Percentiles rank a stretch among this genome's conserved stretches.
phyloP scores from a whole-genome alignment of 30 jellyfish, hydroid and myxozoan species.

The Cassiopea xamachana region DNA sequence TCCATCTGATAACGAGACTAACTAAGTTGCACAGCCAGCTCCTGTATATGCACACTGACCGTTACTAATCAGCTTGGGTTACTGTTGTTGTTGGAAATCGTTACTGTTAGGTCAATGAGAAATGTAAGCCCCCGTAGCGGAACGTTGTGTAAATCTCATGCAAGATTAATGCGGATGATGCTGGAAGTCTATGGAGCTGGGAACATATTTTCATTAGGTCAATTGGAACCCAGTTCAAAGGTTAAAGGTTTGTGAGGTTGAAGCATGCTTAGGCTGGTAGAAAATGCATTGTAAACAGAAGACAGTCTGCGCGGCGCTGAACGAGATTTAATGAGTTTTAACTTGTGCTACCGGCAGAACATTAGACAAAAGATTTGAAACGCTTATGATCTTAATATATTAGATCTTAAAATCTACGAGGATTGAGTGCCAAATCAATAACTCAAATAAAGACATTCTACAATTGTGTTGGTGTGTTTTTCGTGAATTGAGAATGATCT shows the following conservation, averaged over 20 bases:
- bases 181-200: constrained; percentile 33
- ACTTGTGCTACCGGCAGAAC: constrained; percentile 69
- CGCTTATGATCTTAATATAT: constrained; percentile 76
- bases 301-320: constrained; percentile 82
- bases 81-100: not conserved
- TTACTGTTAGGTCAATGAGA: not conserved
- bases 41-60: not conserved
- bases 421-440: constrained; percentile 75
- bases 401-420: constrained; percentile 65
- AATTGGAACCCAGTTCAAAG: constrained; percentile 40
- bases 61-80: not conserved
- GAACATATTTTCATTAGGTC: constrained; percentile 42
- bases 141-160: constrained; percentile 22
- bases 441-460: constrained; percentile 74
- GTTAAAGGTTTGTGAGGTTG: constrained; percentile 45
- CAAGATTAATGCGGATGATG: constrained; percentile 53
- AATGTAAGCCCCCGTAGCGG: constrained; percentile 14
- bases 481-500: constrained; percentile 56
- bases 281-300: constrained; percentile 51
- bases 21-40: not conserved
- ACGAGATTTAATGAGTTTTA: constrained; percentile 63
- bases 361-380: constrained; percentile 60
- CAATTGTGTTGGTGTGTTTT: constrained; percentile 43
- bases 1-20: not conserved
- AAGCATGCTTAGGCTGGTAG: constrained; percentile 33